Evolutionary conservation across 2,797 vertebrate genomes (phyloP).

Genomic region (Malacoctenus gilli): DNA sequence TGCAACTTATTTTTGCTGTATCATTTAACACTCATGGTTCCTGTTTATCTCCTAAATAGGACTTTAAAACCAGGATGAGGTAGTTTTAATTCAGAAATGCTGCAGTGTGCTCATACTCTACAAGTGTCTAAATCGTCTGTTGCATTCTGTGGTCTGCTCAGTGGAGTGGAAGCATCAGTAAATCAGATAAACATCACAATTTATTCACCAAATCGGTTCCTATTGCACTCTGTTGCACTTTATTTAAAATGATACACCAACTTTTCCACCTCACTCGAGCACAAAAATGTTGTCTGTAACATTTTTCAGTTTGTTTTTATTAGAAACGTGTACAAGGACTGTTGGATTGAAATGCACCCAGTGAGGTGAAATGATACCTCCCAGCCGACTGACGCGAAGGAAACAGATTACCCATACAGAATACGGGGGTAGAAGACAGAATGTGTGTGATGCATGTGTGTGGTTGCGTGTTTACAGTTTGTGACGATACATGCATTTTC

Average conservation of each 20-base stretch:
- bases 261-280: not conserved
- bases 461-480: not conserved
- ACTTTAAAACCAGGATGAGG: too few relatives aligned
- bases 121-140: not conserved
- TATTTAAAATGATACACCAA: not conserved
- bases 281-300: not conserved
- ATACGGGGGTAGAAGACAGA: not conserved
- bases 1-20: too few relatives aligned
- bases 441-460: not conserved
- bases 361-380: not conserved
- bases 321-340: not conserved
- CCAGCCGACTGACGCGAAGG: not conserved
- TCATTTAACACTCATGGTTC: too few relatives aligned
- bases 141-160: not conserved
- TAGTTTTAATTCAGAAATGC: too few relatives aligned
- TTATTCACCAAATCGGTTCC: not conserved
- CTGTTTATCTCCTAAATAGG: too few relatives aligned
- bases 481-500: conserved; percentile 1
- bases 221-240: not conserved
- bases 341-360: not conserved
- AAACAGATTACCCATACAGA: conserved; percentile 12
- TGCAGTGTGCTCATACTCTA: too few relatives aligned
- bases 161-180: not conserved
- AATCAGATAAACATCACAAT: not conserved
- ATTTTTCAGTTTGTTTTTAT: not conserved